Evolutionary conservation across 2,113 vertebrate genomes (phyloP), one percentile per base, ranked within the genome.

Genomic region (Empidonax alnorum): DNA sequence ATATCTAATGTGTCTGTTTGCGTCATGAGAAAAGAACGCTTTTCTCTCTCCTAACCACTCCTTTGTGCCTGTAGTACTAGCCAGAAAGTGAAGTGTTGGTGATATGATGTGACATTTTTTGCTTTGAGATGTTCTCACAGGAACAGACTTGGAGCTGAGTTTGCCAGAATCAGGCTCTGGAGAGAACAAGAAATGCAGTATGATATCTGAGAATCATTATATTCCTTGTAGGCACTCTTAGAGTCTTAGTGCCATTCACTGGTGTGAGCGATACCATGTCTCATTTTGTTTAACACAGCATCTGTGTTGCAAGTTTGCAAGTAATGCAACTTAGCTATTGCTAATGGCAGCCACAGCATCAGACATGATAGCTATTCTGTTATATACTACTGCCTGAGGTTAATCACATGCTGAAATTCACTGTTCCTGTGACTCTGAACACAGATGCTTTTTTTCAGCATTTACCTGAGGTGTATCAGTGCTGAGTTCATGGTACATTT

Each of bases 251-350:
- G 72, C 62, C 42, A 39, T 74, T 95, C 44, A 12, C 9, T 89
- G 39, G 30, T 82, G 62, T 75, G 56, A 91, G 84, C 59, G 87
- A 78, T 91, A 94, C 35, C 33, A 12, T 28, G 33, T 81, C 84
- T 93, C 74, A 91, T 84, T 93, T 93, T 94, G 53, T 86, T 92
- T 89, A 93, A 89, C 65, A 47, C 55, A 47, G 66, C 80, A 81
- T 89, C 73, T 93, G 84, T 87, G 81, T 78, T 84, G 50, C 55
- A 89, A 93, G 68, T 9, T 78, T 84, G 50, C 55, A 89, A 93
- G 68, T 9, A 71, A 20, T 19, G 23, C 31, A 89, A 69, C 27
- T 81, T 56, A 84, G 74, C 84, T 96, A 61, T 35, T 89, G 65
- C 47, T 89, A 93, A 89, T 87, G 61, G 44, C 55, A 87, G 66